These are phyloP conservation scores for Bombus huntii DNA, from an alignment of 1,140 invertebrate species.

Conservation along the genomic window DNA sequence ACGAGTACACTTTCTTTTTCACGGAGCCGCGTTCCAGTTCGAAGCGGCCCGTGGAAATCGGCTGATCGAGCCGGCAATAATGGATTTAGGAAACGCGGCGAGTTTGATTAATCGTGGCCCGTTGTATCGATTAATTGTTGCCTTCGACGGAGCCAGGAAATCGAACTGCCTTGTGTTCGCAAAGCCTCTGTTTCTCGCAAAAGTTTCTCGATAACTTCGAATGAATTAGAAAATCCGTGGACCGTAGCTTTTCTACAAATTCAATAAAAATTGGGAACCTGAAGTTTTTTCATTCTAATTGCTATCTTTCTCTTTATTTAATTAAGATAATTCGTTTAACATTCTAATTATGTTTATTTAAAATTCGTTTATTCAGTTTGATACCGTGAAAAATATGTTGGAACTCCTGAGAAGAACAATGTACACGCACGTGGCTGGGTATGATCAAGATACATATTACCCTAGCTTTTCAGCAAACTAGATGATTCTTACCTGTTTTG, in stretches of 20 bases:
- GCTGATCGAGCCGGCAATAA: slow-evolving; percentile 27
- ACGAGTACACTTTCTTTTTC: slow-evolving; percentile 19
- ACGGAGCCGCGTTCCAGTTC: slow-evolving; percentile 9
- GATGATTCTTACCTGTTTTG: not conserved
- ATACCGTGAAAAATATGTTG: not conserved
- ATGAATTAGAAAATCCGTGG: not conserved
- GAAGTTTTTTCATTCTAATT: too few species aligned
- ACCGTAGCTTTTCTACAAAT: too few species aligned
- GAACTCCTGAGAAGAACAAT: not conserved
- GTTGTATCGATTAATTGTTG: slow-evolving; percentile 41
- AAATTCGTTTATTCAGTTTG: too few species aligned
- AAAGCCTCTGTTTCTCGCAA: not conserved
- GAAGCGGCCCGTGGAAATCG: slow-evolving; percentile 13
- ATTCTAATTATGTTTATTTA: too few species aligned
- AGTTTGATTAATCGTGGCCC: slow-evolving; percentile 39
- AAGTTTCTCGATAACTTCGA: not conserved
- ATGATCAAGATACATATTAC: too few species aligned
- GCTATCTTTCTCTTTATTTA: too few species aligned
- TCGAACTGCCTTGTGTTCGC: not conserved
- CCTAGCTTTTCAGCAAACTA: not conserved
- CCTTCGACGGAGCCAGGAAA: not conserved
- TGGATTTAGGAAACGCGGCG: slow-evolving; percentile 41
- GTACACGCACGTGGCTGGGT: not conserved
- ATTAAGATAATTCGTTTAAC: too few species aligned
- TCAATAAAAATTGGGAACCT: not conserved